Base-by-base conservation (phyloP, 2,797 vertebrate genomes). In the Catostomus latipinnis region DNA sequence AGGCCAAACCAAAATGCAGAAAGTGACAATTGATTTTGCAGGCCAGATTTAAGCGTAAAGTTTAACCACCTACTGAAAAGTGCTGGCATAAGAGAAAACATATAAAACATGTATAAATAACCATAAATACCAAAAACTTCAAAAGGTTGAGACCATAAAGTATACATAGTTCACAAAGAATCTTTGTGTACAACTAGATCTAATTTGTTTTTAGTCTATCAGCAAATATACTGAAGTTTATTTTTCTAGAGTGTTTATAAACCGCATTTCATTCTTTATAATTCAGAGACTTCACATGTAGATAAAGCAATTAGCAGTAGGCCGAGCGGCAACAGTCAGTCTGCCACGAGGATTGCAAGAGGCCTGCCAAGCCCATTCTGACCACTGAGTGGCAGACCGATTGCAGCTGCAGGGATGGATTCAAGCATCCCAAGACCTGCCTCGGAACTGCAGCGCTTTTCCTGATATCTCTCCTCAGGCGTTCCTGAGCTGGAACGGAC, bases 181-280 rank as follows among this genome's bases (percentile, higher is more conserved):
- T 14, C 54, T 54, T 13, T 63, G 22, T 34, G 22, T 34, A 34
- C 1, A 9, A 62, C n/a, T 1, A 14, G 34, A 67, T 66, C 43
- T 56, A 56, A 57, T 48, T 56, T 0, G 22, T 57, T 18, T 46
- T n/a, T 14, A 7, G 8, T 62, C 48, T 62, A 50, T 45, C 52
- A 57, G 62, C 62, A 56, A 52, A 57, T 67, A 62, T 67, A 43
- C 52, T 57, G 50, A 67, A 48, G 74, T 75, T 50, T 66, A 50
- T 34, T 65, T 54, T 53, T 5, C 13, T 74, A 9, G 7, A 34
- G 45, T 50, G 45, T 11, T 74, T 48, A 58, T 12, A 58, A 66
- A 22, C 14, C 52, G 1, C 74, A 34, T 5, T 0, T 9, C 3
- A 16, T 58, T 60, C n/a, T 12, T 70, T 53, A 6, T 34, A 12